These are phyloP conservation scores for Stichopus horrens DNA, from an alignment of 53 echinoderm and acorn worm genomes.

Conservation along the genomic window DNA sequence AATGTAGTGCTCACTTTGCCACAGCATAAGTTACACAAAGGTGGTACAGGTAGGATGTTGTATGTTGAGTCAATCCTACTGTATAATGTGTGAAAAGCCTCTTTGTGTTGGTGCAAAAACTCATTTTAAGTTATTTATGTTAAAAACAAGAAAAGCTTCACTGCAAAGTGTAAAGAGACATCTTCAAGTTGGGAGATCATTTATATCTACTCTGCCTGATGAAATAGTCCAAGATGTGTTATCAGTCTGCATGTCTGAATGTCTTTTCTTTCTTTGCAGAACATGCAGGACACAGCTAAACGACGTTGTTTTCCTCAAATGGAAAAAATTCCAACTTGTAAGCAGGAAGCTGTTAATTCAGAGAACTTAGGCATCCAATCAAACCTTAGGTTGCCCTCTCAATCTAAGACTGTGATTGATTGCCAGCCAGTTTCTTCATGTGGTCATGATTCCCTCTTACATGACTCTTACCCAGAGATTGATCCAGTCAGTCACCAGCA, in stretches of 20 bases:
- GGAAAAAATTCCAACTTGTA: background rate
- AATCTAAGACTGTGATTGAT: background rate
- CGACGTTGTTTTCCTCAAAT: background rate
- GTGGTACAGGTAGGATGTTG: too few species aligned
- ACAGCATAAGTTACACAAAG: too few species aligned
- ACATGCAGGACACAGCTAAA: background rate
- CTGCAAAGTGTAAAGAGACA: too few species aligned
- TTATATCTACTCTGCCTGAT: too few species aligned
- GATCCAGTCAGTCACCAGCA: background rate
- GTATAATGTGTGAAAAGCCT: background rate
- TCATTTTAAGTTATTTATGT: too few species aligned
- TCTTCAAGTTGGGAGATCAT: too few species aligned
- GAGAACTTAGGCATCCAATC: background rate
- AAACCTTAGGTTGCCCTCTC: background rate
- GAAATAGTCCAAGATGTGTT: too few species aligned
- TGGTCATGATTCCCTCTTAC: conserved; percentile 14
- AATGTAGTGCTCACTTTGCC: too few species aligned
- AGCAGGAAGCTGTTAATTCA: conserved; percentile 1
- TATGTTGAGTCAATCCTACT: too few species aligned
- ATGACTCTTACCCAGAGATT: conserved; percentile 20
- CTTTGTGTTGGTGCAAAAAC: background rate
- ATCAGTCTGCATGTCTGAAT: too few species aligned
- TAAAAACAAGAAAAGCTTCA: too few species aligned
- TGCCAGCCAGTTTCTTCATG: background rate
- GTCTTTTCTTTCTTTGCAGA: background rate